Conservation (phyloP, 2,797 vertebrate species). For the Pangasius sanitwongsei region DNA sequence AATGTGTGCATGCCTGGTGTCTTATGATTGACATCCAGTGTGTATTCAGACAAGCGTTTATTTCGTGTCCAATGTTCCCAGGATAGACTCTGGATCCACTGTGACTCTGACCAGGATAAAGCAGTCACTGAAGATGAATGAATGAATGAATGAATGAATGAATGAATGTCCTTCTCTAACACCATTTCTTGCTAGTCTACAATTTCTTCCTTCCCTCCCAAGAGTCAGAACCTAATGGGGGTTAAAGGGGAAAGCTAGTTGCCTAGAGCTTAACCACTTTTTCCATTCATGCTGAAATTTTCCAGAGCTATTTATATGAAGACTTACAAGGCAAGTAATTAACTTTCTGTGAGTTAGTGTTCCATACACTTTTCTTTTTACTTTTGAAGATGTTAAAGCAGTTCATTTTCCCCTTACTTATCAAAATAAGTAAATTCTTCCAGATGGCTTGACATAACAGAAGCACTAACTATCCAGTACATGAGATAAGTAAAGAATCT, state of each 20-base stretch:
- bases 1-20: neutral
- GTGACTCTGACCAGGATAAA: neutral
- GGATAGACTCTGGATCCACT: neutral
- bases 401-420: neutral
- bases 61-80: neutral
- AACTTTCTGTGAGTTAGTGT: constrained; percentile 6
- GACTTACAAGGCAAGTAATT: constrained; percentile 26
- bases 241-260: constrained; percentile 23
- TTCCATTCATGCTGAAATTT: constrained; percentile 50
- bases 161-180: constrained; percentile 1
- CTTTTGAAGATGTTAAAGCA: constrained; percentile 19
- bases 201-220: neutral
- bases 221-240: constrained; percentile 17
- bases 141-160: neutral
- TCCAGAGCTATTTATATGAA: constrained; percentile 51
- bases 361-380: constrained; percentile 6
- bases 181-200: neutral
- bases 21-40: neutral
- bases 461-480: neutral
- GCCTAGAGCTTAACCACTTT: constrained; percentile 52
- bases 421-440: constrained; percentile 30
- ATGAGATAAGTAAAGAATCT: neutral
- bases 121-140: neutral
- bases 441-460: neutral
- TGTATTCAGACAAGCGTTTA: neutral